These are phyloP conservation scores for Rhinatrema bivittatum DNA, from an alignment of 2,797 vertebrate species.

Conservation along the genomic window DNA sequence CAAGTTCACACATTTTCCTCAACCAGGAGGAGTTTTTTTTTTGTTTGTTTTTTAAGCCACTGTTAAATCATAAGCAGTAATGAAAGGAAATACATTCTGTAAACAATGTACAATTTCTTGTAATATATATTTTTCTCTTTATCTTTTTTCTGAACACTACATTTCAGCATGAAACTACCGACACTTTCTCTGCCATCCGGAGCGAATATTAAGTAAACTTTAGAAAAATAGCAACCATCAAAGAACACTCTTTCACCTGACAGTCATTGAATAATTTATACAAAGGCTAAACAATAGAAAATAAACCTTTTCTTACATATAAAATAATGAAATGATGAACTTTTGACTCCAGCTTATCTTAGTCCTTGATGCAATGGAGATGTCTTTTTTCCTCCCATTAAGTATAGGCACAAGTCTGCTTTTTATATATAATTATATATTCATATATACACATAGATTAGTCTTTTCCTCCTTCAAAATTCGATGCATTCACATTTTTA, in stretches of 20 bases:
- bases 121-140: too few species aligned
- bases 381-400: slow-evolving; percentile 25
- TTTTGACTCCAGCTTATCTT: slow-evolving; percentile 50
- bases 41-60: slow-evolving; percentile 49
- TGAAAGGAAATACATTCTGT: slow-evolving; percentile 56
- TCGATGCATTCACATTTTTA: slow-evolving; percentile 70
- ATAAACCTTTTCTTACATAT: slow-evolving; percentile 68
- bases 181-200: slow-evolving; percentile 28
- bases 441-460: slow-evolving; percentile 63
- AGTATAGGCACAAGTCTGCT: slow-evolving; percentile 26
- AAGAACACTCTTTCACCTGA: slow-evolving; percentile 51
- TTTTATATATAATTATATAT: slow-evolving; percentile 59
- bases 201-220: slow-evolving; percentile 39
- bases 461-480: slow-evolving; percentile 68
- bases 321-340: slow-evolving; percentile 71
- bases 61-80: slow-evolving; percentile 48
- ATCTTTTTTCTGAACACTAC: too few species aligned
- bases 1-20: slow-evolving; percentile 45
- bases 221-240: slow-evolving; percentile 72
- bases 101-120: slow-evolving; percentile 56
- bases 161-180: slow-evolving; percentile 45
- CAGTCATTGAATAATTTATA: slow-evolving; percentile 67
- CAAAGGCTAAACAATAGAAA: slow-evolving; percentile 60
- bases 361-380: slow-evolving; percentile 51
- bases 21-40: slow-evolving; percentile 56